Evolutionary conservation across 1,140 invertebrate species (phyloP).

Genomic region (Portunus trituberculatus): DNA sequence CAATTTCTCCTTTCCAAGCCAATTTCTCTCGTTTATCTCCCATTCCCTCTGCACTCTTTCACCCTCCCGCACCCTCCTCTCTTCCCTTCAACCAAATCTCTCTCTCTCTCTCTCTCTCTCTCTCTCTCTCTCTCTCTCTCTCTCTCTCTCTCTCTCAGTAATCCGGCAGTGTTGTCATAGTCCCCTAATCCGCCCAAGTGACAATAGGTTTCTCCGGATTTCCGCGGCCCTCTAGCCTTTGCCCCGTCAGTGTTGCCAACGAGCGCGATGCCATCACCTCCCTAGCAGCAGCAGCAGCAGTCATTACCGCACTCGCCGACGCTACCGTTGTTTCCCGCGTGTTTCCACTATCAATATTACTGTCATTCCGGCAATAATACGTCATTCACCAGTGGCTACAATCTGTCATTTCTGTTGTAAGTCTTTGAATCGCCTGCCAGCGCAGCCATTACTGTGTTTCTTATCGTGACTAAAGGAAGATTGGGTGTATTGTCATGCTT

Average conservation of each 20-base stretch:
- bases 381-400: neutral
- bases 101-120: conserved; percentile 34
- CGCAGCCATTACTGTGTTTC: neutral
- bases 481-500: no score
- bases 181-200: conserved; percentile 56
- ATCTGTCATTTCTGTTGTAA: neutral
- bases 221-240: conserved; percentile 30
- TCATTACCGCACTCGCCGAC: neutral
- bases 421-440: neutral
- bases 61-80: neutral
- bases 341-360: conserved; percentile 11
- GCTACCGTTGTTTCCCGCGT: neutral
- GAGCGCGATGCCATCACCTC: neutral
- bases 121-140: conserved; percentile 19
- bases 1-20: conserved; percentile 27
- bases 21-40: conserved; percentile 11
- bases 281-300: neutral
- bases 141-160: conserved; percentile 25
- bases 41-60: neutral
- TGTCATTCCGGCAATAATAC: neutral
- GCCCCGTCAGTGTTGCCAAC: conserved; percentile 42
- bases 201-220: conserved; percentile 65
- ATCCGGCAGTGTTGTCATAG: conserved; percentile 68
- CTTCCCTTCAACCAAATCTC: conserved; percentile 20
- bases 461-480: no score